Percentiles rank a stretch among this genome's conserved stretches.
Conservation (phyloP, 2,797 vertebrate genomes). For the Dallia pectoralis region DNA sequence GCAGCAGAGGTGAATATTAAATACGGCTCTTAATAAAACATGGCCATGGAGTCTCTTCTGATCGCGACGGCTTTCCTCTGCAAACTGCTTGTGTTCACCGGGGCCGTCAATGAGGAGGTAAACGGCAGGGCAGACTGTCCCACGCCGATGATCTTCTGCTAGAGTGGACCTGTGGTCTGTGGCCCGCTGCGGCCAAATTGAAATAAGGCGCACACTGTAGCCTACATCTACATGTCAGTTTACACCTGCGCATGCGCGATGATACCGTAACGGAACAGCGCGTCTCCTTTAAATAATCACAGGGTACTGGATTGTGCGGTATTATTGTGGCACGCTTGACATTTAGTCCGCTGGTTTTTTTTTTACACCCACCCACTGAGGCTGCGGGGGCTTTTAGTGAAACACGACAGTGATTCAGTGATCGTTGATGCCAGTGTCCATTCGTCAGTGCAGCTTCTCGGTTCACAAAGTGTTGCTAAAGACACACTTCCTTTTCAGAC, state of each 20-base stretch:
- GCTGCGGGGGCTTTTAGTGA: constrained; percentile 17
- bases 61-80: constrained; percentile 59
- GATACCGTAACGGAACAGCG: neutral
- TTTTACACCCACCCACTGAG: constrained; percentile 15
- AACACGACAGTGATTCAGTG: neutral
- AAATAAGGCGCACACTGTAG: neutral
- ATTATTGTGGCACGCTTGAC: constrained; percentile 42
- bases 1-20: constrained; percentile 66
- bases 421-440: neutral
- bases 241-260: neutral
- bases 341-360: constrained; percentile 15
- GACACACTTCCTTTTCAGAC: neutral
- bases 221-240: neutral
- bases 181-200: neutral
- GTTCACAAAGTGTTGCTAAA: neutral
- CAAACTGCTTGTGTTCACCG: constrained; percentile 58
- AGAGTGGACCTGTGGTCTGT: neutral
- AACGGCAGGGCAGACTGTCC: constrained; percentile 60
- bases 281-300: constrained; percentile 25
- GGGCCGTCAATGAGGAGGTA: constrained; percentile 56
- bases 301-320: constrained; percentile 30
- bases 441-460: neutral
- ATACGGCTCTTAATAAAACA: constrained; percentile 75
- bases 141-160: constrained; percentile 20
- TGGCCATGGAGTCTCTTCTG: constrained; percentile 55